Evolutionary conservation across 2,797 vertebrate species (phyloP).

Genomic region (Silurus aristotelis): DNA sequence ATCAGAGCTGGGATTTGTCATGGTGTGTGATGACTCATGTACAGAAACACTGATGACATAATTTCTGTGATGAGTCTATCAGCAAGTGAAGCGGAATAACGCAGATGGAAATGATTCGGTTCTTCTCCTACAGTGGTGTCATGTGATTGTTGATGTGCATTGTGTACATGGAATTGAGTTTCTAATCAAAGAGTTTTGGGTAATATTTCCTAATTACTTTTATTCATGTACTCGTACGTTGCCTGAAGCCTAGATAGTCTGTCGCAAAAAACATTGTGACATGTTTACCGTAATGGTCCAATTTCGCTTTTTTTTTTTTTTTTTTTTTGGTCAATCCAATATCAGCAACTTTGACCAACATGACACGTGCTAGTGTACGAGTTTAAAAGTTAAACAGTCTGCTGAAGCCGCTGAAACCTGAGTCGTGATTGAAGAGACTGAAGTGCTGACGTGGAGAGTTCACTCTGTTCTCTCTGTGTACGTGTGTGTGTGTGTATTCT

Average conservation of each 20-base stretch:
- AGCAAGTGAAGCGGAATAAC: background rate
- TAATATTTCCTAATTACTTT: background rate
- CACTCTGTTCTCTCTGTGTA: conserved; percentile 4
- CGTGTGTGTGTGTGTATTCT: conserved; percentile 33
- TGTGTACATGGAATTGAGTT: background rate
- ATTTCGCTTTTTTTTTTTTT: background rate
- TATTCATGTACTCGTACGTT: background rate
- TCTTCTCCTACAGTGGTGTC: too few species aligned
- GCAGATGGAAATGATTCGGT: background rate
- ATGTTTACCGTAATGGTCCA: background rate
- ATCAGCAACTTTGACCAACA: background rate
- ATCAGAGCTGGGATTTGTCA: conserved; percentile 34
- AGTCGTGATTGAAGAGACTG: conserved; percentile 31
- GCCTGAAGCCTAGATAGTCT: background rate
- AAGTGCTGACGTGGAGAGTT: conserved; percentile 42
- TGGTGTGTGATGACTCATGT: background rate
- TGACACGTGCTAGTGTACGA: background rate
- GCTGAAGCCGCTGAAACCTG: conserved; percentile 47
- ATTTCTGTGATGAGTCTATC: background rate
- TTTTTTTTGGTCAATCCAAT: background rate
- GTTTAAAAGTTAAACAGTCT: conserved; percentile 31
- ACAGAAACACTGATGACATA: background rate
- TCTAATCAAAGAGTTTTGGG: background rate
- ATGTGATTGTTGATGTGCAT: background rate
- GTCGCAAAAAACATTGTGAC: background rate